Evolutionary conservation across 2,113 vertebrate genomes (phyloP).

Genomic region (Oryzias melastigma): DNA sequence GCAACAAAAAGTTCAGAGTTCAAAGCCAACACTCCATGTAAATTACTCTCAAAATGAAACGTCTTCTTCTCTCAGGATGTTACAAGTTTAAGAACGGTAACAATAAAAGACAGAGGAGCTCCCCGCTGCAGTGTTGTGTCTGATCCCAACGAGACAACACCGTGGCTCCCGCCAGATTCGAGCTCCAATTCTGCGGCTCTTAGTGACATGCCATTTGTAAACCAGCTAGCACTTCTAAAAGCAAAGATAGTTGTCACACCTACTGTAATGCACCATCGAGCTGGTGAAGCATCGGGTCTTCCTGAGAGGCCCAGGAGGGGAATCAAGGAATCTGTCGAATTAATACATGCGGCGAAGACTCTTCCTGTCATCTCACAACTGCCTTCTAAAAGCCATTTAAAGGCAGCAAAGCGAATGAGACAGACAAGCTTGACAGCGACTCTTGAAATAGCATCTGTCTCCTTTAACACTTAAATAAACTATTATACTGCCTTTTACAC

Average conservation of each 20-base stretch:
- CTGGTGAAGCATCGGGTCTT: constrained; percentile 56
- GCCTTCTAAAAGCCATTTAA: constrained; percentile 69
- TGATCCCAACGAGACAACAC: constrained; percentile 20
- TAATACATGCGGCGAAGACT: constrained; percentile 70
- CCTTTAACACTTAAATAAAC: constrained; percentile 60
- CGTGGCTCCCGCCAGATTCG: constrained; percentile 37
- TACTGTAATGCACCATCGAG: constrained; percentile 63
- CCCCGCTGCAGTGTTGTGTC: constrained; percentile 4
- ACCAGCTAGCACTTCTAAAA: constrained; percentile 59
- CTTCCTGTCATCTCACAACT: constrained; percentile 58
- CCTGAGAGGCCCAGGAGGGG: constrained; percentile 70
- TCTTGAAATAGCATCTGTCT: constrained; percentile 72
- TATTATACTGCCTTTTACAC: constrained; percentile 65
- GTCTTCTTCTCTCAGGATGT: constrained; percentile 4
- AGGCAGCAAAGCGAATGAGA: constrained; percentile 50
- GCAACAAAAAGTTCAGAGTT: constrained; percentile 1
- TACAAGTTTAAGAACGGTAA: constrained; percentile 33
- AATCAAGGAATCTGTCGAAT: constrained; percentile 74
- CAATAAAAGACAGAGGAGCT: constrained; percentile 22
- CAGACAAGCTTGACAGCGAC: constrained; percentile 53
- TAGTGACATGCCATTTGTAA: constrained; percentile 62
- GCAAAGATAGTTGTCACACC: constrained; percentile 76
- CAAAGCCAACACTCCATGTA: background rate
- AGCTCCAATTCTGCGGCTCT: constrained; percentile 45
- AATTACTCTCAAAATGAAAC: constrained; percentile 30